Conservation (phyloP, 2,113 vertebrate species). For the Leptosomus discolor region DNA sequence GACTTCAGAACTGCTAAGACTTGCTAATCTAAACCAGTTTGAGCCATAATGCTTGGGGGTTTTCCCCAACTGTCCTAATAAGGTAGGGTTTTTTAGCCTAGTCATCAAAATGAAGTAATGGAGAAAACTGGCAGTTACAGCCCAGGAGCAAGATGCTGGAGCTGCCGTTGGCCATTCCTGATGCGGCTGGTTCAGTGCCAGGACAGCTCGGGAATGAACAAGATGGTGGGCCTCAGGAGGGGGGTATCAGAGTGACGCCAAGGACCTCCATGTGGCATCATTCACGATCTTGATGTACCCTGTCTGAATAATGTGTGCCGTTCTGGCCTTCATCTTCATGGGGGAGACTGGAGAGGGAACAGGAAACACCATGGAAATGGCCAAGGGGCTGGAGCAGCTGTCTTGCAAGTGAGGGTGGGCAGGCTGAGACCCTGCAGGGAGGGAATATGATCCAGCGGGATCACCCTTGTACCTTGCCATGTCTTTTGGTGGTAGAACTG, state of each 20-base stretch:
- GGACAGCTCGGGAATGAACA: background rate
- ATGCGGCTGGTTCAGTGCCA: background rate
- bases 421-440: background rate
- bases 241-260: rapidly evolving
- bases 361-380: background rate
- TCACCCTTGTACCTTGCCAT: background rate
- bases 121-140: background rate
- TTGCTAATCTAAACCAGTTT: background rate
- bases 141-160: background rate
- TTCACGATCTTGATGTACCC: background rate
- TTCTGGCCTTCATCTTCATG: background rate
- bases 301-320: background rate
- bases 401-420: background rate
- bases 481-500: rapidly evolving
- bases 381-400: background rate
- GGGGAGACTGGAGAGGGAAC: background rate
- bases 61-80: background rate
- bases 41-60: background rate
- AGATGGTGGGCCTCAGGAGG: rapidly evolving
- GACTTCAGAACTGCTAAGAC: background rate
- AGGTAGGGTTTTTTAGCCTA: background rate
- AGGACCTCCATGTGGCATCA: background rate
- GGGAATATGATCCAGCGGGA: no score
- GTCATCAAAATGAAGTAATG: background rate
- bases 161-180: rapidly evolving